A percentile compares a stretch with the other conserved stretches of the same genome.
These are phyloP conservation scores for Sakesphorus luctuosus DNA, from an alignment of 2,113 vertebrate genomes.

Conservation along the genomic window DNA sequence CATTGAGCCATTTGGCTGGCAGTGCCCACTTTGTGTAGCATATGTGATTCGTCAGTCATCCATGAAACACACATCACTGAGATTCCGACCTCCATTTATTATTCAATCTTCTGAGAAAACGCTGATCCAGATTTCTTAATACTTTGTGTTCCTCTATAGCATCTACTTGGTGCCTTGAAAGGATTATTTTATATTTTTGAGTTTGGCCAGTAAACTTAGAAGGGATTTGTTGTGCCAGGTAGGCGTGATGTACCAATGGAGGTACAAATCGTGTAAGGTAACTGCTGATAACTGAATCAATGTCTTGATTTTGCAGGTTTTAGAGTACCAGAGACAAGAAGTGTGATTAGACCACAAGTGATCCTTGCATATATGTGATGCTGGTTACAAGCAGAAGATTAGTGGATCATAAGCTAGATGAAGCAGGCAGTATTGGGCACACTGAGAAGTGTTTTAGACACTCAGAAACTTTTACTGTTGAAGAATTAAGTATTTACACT, in stretches of 20 bases:
- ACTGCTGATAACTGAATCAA: background rate
- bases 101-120: slow-evolving; percentile 25
- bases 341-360: background rate
- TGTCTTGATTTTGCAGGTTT: background rate
- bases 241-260: background rate
- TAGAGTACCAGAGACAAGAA: background rate
- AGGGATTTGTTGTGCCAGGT: background rate
- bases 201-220: background rate
- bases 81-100: background rate
- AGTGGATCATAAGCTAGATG: background rate
- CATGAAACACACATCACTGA: slow-evolving; percentile 15
- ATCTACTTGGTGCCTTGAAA: background rate
- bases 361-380: fast-evolving
- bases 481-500: background rate
- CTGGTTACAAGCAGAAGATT: background rate
- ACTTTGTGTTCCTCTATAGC: background rate
- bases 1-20: slow-evolving; percentile 37
- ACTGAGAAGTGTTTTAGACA: background rate
- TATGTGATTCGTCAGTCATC: slow-evolving; percentile 42
- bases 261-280: background rate
- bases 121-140: background rate
- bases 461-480: background rate
- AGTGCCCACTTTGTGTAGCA: slow-evolving; percentile 10
- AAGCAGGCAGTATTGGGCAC: background rate
- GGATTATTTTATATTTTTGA: background rate